Percentiles rank a stretch among this genome's conserved stretches.
Conservation (phyloP, 2,797 vertebrate genomes). For the Pipistrellus pygmaeus region DNA sequence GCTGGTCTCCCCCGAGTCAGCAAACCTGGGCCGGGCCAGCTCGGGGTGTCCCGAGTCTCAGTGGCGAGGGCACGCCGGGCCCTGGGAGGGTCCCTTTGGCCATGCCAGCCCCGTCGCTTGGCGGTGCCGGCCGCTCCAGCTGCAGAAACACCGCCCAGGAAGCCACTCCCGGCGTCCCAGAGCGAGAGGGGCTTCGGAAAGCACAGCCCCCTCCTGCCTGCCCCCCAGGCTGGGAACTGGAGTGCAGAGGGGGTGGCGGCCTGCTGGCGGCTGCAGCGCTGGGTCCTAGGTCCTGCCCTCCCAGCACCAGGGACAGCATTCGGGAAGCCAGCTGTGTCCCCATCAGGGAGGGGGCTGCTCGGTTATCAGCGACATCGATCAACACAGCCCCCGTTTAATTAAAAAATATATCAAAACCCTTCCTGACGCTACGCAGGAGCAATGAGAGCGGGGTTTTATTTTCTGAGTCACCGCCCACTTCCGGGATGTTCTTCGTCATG, state of each 20-base stretch:
- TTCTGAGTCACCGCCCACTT: conserved; percentile 81
- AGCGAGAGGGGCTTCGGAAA: background rate
- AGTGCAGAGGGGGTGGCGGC: background rate
- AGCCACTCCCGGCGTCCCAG: rapidly evolving
- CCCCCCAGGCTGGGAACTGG: background rate
- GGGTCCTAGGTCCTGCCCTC: background rate
- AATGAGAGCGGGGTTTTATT: conserved; percentile 81
- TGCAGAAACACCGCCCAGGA: background rate
- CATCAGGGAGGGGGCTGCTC: conserved; percentile 33
- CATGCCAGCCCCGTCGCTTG: too few relatives aligned
- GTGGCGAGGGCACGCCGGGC: rapidly evolving
- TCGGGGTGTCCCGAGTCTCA: rapidly evolving
- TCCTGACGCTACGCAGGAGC: conserved; percentile 80
- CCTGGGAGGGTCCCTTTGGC: too few relatives aligned
- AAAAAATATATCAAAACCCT: conserved; percentile 85
- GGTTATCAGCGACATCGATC: conserved; percentile 81
- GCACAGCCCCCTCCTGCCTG: rapidly evolving
- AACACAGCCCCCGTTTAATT: conserved; percentile 82
- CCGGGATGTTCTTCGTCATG: conserved; percentile 62
- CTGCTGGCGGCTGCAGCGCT: background rate
- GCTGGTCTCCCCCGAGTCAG: background rate
- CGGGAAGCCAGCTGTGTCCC: background rate
- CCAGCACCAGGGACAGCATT: background rate
- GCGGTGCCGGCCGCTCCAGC: background rate
- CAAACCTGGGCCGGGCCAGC: background rate